Evolutionary conservation across 2,797 vertebrate genomes (phyloP), one percentile per base, ranked within the genome.

Genomic region (Xenentodon cancila): DNA sequence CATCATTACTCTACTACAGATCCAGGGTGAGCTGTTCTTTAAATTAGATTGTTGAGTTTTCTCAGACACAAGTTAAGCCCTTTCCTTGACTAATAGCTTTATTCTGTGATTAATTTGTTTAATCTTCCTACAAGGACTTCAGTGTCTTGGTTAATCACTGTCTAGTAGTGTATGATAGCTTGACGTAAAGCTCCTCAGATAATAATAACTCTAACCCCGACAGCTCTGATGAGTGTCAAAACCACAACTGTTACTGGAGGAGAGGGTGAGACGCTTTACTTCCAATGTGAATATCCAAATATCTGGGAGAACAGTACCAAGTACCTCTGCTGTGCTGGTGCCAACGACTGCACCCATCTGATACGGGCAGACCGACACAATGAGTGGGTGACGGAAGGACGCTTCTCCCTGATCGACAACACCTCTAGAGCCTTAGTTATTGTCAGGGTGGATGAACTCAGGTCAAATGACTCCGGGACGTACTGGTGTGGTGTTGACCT

Each of bases 381-480:
- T 53, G 4, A 20, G 25, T 82, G 64, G 84, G 62, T 12, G 6
- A 22, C 0, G 50, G 0, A 27, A 0, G 82, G 75, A 27, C 78
- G 82, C 9, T 75, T 84, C 8, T 69, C 80, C 20, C 17, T 89
- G 56, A 81, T 54, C 0, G 90, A 91, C 76, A 83, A 92, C 84
- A 75, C 53, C 30, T 73, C 72, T 0, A 54, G 8, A 8, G 53
- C 13, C 4, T 34, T 76, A 43, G 77, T 92, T 37, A 65, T 68
- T 4, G 27, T 86, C 19, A 34, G 9, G 0, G 37, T 88, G 75
- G 47, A 68, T 2, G 3, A 30, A 15, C 57, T 87, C 3, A 2
- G 5, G 6, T 9, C 1, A 7, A 27, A 57, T 7, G 90, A 91
- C 74, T 69, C 71, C 0, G 82, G 86, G 47, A 72, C 0, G 0